Evolutionary conservation across 2,113 vertebrate genomes (phyloP).

Genomic region (Barnardius zonarius): DNA sequence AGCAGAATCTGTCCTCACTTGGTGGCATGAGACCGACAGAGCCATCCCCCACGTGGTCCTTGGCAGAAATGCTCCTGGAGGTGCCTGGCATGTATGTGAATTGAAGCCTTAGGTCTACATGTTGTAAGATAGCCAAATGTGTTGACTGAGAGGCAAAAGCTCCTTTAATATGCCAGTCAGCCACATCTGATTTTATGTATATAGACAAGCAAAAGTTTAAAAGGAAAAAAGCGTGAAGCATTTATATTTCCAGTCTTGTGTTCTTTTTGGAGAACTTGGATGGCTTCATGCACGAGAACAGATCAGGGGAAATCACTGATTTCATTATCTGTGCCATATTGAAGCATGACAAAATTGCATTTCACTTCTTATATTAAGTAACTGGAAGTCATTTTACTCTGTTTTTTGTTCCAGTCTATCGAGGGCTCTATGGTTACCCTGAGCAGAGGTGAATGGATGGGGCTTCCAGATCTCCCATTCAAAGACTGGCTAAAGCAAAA

Average conservation of each 20-base stretch:
- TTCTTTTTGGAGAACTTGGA: neutral
- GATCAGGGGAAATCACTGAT: neutral
- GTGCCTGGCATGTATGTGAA: slow-evolving; percentile 81
- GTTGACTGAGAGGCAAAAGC: neutral
- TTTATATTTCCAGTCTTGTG: neutral
- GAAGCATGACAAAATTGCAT: neutral
- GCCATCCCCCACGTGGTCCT: slow-evolving; percentile 79
- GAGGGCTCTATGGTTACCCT: slow-evolving; percentile 83
- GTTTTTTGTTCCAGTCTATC: slow-evolving; percentile 69
- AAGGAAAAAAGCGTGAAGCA: neutral
- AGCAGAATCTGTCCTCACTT: slow-evolving; percentile 76
- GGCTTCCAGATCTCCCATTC: slow-evolving; percentile 78
- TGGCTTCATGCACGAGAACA: neutral
- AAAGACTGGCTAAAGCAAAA: slow-evolving; percentile 80
- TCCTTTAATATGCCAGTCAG: neutral
- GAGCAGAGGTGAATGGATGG: slow-evolving; percentile 85
- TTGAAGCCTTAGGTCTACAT: neutral
- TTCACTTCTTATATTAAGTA: neutral
- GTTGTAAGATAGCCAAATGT: neutral
- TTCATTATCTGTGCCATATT: neutral
- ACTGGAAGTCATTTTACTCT: neutral
- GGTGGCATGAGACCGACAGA: slow-evolving; percentile 63
- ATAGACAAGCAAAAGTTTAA: neutral
- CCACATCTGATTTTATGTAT: neutral
- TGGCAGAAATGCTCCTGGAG: slow-evolving; percentile 76